phyloP scores from a whole-genome alignment of 2,888 invertebrate genomes.

The Epinotia ramella region DNA sequence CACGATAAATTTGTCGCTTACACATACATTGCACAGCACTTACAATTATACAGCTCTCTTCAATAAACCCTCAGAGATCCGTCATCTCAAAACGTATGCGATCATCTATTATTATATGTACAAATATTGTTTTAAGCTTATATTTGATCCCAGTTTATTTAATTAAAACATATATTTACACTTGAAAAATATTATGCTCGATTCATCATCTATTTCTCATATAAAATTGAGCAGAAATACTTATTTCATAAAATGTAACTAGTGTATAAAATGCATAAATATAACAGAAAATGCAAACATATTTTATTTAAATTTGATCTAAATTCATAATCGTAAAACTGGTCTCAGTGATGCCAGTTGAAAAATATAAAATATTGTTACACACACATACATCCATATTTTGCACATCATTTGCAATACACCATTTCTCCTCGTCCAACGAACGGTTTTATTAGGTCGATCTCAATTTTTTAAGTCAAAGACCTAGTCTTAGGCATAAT shows the following conservation, averaged over 20 bases:
- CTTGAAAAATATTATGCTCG: slow-evolving; percentile 38
- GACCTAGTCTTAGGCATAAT: slow-evolving; percentile 2
- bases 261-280: slow-evolving; percentile 61
- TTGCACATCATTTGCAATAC: not conserved
- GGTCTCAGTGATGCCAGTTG: slow-evolving; percentile 45
- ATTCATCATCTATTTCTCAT: slow-evolving; percentile 49
- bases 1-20: slow-evolving; percentile 18
- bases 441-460: not conserved
- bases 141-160: slow-evolving; percentile 41
- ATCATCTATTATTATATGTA: slow-evolving; percentile 14
- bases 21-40: slow-evolving; percentile 6
- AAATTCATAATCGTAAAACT: slow-evolving; percentile 49
- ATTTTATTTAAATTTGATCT: slow-evolving; percentile 53
- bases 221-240: slow-evolving; percentile 66
- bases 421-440: not conserved
- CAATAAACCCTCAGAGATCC: slow-evolving; percentile 6
- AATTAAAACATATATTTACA: slow-evolving; percentile 34
- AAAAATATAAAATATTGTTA: slow-evolving; percentile 18
- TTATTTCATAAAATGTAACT: slow-evolving; percentile 56
- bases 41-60: not conserved
- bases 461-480: not conserved
- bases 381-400: slow-evolving; percentile 7
- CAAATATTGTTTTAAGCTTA: slow-evolving; percentile 28
- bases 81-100: slow-evolving; percentile 2
- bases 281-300: slow-evolving; percentile 56